Percentiles rank a stretch among this genome's conserved stretches.
These are phyloP conservation scores for Actinemys pallida DNA, from an alignment of 2,113 vertebrate species.

Conservation along the genomic window DNA sequence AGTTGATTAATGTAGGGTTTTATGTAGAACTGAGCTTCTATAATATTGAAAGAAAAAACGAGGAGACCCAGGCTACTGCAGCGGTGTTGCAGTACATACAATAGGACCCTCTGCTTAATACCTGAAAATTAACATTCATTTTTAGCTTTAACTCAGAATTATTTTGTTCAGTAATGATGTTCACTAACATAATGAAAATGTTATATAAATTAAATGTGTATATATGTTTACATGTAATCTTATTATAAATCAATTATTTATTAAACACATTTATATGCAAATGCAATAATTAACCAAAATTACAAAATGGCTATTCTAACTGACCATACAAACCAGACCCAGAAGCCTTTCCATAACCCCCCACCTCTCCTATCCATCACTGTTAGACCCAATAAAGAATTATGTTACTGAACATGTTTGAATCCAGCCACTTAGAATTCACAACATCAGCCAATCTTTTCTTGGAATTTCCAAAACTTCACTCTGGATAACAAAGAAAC, in stretches of 20 bases:
- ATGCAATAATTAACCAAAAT: background rate
- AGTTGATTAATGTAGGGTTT: background rate
- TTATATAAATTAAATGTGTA: background rate
- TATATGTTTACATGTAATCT: background rate
- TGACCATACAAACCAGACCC: background rate
- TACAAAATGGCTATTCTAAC: fast-evolving
- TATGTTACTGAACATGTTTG: background rate
- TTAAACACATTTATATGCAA: background rate
- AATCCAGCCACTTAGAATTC: background rate
- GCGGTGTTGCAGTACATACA: background rate
- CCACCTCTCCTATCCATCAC: background rate
- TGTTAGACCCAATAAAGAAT: background rate
- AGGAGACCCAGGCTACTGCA: background rate
- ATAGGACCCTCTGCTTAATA: background rate
- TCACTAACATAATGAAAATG: background rate
- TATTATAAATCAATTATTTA: background rate
- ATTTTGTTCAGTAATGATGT: background rate
- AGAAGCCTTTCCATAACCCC: background rate
- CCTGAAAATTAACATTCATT: background rate
- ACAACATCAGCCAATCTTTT: background rate
- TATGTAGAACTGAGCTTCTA: background rate
- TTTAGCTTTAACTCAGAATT: background rate
- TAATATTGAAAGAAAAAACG: background rate
- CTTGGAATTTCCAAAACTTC: background rate
- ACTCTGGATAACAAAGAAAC: background rate